Percentiles rank a stretch among this genome's conserved stretches.
Conservation (phyloP, 2,888 invertebrate genomes). For the Argyra leucocephala region DNA sequence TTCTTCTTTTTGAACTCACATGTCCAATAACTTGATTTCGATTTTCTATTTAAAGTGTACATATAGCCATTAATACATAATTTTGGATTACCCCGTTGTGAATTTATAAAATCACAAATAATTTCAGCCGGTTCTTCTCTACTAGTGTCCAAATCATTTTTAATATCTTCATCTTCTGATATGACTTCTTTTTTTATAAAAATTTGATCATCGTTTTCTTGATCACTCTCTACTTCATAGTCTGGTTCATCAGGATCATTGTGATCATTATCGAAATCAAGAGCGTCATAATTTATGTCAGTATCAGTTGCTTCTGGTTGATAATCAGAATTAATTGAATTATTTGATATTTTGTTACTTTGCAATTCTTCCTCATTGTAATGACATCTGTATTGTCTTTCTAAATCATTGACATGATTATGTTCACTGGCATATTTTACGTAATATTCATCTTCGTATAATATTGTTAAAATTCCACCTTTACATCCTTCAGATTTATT, state of each 20-base stretch:
- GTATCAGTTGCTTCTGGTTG: background rate
- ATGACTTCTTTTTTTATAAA: background rate
- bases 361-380: background rate
- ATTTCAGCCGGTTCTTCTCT: background rate
- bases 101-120: background rate
- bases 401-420: background rate
- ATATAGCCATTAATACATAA: background rate
- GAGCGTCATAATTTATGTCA: background rate
- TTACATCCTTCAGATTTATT: background rate
- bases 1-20: background rate
- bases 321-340: background rate
- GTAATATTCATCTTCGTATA: background rate
- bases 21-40: background rate
- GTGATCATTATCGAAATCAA: background rate
- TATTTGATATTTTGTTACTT: background rate
- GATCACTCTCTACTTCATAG: background rate
- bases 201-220: background rate
- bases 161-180: background rate
- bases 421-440: slow-evolving; percentile 1
- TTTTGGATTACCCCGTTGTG: background rate
- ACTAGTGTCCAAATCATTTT: background rate
- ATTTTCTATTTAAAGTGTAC: background rate
- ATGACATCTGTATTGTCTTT: background rate
- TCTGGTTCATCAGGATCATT: background rate
- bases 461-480: background rate